Base-by-base conservation (phyloP, 2,888 invertebrate genomes). In the Sialis fuliginosa region DNA sequence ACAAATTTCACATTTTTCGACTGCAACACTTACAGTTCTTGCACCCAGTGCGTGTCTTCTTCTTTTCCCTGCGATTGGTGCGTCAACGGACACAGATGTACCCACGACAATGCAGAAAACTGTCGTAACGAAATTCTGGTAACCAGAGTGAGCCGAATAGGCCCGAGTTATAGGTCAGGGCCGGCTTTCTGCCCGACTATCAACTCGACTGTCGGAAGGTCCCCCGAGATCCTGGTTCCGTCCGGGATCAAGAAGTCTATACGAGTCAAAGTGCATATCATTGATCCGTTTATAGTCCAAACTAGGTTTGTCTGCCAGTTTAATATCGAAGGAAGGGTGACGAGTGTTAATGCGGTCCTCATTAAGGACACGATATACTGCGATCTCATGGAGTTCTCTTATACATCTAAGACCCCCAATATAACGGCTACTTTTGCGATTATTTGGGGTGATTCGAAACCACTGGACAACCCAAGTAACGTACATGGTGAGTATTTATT, bases 61-160 rank as follows among this genome's bases (percentile, higher is more conserved):
- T 83, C 84, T 47, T 97, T 95, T 63, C 95, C 96, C 0, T 98
- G 98, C 64, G 95, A 96, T 64, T 95, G 98, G 98, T 98, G 96
- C 65, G 91, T 95, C 22, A 90, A 92, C 61, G 90, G 89, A 8
- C 93, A 95, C 67, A 77, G 90, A 47, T 96, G 96, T 65, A 93
- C 95, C 1, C 91, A 93, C 60, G 90, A 93, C 61, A 89, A 91
- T 0, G 91, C 91, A 6, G 90, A 93, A 66, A 90, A 92, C 64
- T 96, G 93, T 64, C 75, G 89, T 49, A 89, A 92, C 64, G 91
- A 93, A 62, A 90, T 92, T 56, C 71, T 92, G 50, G 90, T 93
- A 41, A 92, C 90, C 39, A 92, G 92, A 44, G 81, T 92, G 50
- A 89, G 86, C 66, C 77, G 91, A 59, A 81, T 87, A 58, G 92